Percentiles rank a stretch among this genome's conserved stretches.
phyloP scores from a whole-genome alignment of 2,113 vertebrate species.

The Larimichthys polyactis region DNA sequence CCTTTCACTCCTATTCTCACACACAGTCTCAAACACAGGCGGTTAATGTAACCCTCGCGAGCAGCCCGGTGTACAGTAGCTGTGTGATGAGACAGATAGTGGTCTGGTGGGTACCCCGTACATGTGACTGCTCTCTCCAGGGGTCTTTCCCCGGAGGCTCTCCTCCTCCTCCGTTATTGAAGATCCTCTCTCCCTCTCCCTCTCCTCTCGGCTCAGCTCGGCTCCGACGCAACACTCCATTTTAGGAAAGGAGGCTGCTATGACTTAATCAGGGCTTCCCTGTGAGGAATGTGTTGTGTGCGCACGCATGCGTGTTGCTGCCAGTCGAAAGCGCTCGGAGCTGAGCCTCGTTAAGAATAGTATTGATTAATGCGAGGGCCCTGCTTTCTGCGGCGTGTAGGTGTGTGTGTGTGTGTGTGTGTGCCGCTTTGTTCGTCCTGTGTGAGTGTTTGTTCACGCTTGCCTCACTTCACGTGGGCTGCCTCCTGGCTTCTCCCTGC shows the following conservation, averaged over 20 bases:
- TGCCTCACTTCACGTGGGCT: constrained; percentile 18
- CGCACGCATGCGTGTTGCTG: constrained; percentile 3
- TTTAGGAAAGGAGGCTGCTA: constrained; percentile 58
- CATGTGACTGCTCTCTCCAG: constrained; percentile 58
- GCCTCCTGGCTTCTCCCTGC: not conserved
- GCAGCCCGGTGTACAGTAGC: constrained; percentile 22
- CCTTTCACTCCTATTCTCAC: not conserved
- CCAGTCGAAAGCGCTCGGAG: constrained; percentile 3
- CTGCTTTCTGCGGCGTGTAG: constrained; percentile 30
- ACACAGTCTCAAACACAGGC: constrained; percentile 14
- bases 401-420: constrained; percentile 1
- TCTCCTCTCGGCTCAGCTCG: constrained; percentile 26
- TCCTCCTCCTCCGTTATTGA: constrained; percentile 46
- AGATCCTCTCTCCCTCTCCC: constrained; percentile 31
- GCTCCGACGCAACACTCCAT: constrained; percentile 56
- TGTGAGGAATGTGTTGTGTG: constrained; percentile 57
- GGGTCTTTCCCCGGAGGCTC: constrained; percentile 51
- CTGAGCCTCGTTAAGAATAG: constrained; percentile 21
- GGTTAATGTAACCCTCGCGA: not conserved
- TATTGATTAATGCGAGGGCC: constrained; percentile 67
- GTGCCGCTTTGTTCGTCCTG: not conserved
- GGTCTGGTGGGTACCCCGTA: constrained; percentile 31
- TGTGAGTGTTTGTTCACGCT: constrained; percentile 9
- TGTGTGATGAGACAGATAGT: constrained; percentile 19
- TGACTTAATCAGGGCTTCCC: constrained; percentile 81